Evolutionary conservation across 2,797 vertebrate species (phyloP), one percentile per base, ranked within the genome.

Genomic region (Sebastes steindachneri): DNA sequence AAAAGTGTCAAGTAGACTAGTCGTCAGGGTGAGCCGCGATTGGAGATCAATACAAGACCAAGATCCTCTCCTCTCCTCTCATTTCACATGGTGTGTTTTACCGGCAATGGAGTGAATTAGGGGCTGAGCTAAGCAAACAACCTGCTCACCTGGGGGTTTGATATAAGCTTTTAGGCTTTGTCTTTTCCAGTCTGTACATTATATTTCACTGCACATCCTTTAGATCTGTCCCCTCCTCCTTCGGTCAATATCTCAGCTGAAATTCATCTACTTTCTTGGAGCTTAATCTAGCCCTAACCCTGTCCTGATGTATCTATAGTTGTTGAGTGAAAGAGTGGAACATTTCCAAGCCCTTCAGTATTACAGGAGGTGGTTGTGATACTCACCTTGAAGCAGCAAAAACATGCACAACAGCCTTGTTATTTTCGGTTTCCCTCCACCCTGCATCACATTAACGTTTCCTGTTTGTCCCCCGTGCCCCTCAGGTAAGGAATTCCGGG

Each of bases 401-500:
- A 79, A 67, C 45, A 33, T 25, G 53, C 54, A 35, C 35, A 77
- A n/a, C 26, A 23, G 51, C 41, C 9, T 35, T 48, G 45, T 69
- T 74, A n/a, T 83, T 33, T 75, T 19, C 25, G 19, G 48, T 45
- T 75, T 76, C 7, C 59, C 23, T 74, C 57, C 29, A 29, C 83
- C 68, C 84, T 33, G 55, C 45, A 12, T 58, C 26, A 15, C 73
- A 31, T 71, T 75, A 77, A 77, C 31, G 23, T 33, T 26, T 7
- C 68, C 55, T 77, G 54, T 73, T 74, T 86, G 59, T 82, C 19
- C 35, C 19, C 19, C 7, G 5, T 59, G 64, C 73, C 79, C 78
- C 73, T 17, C 88, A 99, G 99, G 99, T 86, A 97, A 96, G 74
- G 95, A 96, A 87, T 97, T 97, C 70, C 97, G 97, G 7, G 98